Percentiles rank a stretch among this genome's conserved stretches.
These are phyloP conservation scores for Engraulis encrasicolus DNA, from an alignment of 2,113 vertebrate species.

Conservation along the genomic window DNA sequence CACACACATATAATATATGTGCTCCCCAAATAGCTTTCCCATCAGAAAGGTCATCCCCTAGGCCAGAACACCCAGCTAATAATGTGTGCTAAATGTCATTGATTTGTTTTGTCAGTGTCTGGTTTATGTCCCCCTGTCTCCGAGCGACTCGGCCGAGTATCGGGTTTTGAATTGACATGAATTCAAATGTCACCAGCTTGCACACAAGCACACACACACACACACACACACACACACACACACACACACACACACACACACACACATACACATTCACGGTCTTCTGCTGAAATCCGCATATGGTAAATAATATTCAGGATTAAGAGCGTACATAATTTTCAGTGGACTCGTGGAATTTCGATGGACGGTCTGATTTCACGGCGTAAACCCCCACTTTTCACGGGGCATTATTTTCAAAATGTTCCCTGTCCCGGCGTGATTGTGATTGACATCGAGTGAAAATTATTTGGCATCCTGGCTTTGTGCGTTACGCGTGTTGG, in stretches of 20 bases:
- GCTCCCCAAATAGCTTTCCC: not conserved
- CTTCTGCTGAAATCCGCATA: not conserved
- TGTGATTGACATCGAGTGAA: not conserved
- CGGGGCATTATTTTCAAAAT: not conserved
- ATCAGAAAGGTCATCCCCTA: not conserved
- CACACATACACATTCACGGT: too few relatives aligned
- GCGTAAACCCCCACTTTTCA: not conserved
- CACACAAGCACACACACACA: too few relatives aligned
- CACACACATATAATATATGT: not conserved
- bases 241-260: too few relatives aligned
- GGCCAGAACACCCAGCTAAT: not conserved
- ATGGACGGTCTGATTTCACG: not conserved
- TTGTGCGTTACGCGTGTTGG: not conserved
- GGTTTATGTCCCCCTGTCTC: not conserved
- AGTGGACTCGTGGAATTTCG: not conserved
- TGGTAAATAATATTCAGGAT: not conserved
- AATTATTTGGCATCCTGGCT: not conserved
- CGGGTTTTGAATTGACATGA: not conserved
- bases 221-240: too few relatives aligned
- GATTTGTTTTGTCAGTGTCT: not conserved
- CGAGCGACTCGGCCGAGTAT: not conserved
- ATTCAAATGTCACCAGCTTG: not conserved
- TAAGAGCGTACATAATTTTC: not conserved
- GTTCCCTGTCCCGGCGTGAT: not conserved
- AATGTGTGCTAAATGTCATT: slow-evolving; percentile 5